Conservation (phyloP, 2,797 vertebrate genomes). For the Enteromius anoplus region DNA sequence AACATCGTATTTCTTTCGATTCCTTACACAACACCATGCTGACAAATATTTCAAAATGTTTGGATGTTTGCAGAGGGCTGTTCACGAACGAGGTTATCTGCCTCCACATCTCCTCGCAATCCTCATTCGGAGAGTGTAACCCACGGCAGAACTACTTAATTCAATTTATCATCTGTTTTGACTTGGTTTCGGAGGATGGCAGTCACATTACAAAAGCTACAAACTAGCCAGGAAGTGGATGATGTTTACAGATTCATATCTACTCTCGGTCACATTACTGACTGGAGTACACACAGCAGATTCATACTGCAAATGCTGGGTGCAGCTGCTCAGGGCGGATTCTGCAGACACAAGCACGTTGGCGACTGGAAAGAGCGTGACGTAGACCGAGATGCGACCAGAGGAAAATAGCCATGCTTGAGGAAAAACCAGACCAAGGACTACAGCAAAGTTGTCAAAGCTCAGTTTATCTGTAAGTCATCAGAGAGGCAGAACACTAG, state of each 20-base stretch:
- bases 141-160: slow-evolving; percentile 11
- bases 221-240: slow-evolving; percentile 60
- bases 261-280: slow-evolving; percentile 51
- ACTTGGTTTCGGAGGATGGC: slow-evolving; percentile 9
- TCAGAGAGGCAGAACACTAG: not conserved
- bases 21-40: slow-evolving; percentile 50
- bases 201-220: slow-evolving; percentile 46
- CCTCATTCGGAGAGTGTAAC: slow-evolving; percentile 14
- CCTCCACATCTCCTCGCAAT: slow-evolving; percentile 34
- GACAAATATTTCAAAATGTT: slow-evolving; percentile 48
- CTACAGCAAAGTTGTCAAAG: slow-evolving; percentile 41
- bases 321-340: slow-evolving; percentile 66
- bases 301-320: slow-evolving; percentile 35
- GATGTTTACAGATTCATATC: slow-evolving; percentile 56
- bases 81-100: not conserved
- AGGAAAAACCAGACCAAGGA: slow-evolving; percentile 37
- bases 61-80: slow-evolving; percentile 26
- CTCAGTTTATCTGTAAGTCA: slow-evolving; percentile 37
- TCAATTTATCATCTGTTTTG: slow-evolving; percentile 30
- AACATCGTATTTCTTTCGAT: slow-evolving; percentile 58
- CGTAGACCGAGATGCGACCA: not conserved
- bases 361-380: slow-evolving; percentile 23
- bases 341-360: slow-evolving; percentile 52
- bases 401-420: slow-evolving; percentile 38
- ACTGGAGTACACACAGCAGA: slow-evolving; percentile 37